phyloP scores from a whole-genome alignment of 2,888 invertebrate species.

The Plagodis pulveraria region DNA sequence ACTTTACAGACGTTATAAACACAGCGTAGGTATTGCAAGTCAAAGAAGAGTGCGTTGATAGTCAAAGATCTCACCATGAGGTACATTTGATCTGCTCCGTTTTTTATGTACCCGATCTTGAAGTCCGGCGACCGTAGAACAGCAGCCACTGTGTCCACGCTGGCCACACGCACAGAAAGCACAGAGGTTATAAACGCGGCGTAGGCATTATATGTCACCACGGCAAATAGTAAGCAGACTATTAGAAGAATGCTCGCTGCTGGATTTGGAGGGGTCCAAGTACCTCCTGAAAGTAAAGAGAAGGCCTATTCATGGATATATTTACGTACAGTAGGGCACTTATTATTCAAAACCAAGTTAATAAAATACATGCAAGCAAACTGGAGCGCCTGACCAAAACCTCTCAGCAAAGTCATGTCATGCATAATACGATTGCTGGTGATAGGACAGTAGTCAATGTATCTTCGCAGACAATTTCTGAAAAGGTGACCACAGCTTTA shows the following conservation, averaged over 20 bases:
- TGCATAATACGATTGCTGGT: too few species aligned
- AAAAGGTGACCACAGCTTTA: too few species aligned
- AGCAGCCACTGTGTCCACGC: slow-evolving; percentile 84
- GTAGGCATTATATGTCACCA: slow-evolving; percentile 87
- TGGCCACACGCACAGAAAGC: slow-evolving; percentile 85
- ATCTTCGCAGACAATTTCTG: too few species aligned
- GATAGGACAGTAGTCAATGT: too few species aligned
- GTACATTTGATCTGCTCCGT: slow-evolving; percentile 86
- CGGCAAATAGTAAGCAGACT: slow-evolving; percentile 84
- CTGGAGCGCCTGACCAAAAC: too few species aligned
- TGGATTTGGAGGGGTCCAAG: slow-evolving; percentile 82
- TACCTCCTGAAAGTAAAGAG: slow-evolving; percentile 72
- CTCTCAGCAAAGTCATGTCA: too few species aligned
- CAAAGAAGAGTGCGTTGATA: too few species aligned
- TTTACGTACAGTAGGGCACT: too few species aligned
- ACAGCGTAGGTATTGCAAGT: too few species aligned
- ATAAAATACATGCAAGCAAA: too few species aligned
- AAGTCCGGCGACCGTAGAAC: slow-evolving; percentile 83
- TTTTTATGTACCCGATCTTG: slow-evolving; percentile 85
- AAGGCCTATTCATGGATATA: neutral
- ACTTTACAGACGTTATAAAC: too few species aligned
- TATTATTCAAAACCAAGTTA: too few species aligned
- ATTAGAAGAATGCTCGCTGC: slow-evolving; percentile 85
- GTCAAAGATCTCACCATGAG: slow-evolving; percentile 76
- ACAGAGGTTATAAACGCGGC: slow-evolving; percentile 88